Percentiles rank a stretch among this genome's conserved stretches.
Evolutionary conservation across 2,797 vertebrate species (phyloP).

Genomic region (Coluber constrictor): DNA sequence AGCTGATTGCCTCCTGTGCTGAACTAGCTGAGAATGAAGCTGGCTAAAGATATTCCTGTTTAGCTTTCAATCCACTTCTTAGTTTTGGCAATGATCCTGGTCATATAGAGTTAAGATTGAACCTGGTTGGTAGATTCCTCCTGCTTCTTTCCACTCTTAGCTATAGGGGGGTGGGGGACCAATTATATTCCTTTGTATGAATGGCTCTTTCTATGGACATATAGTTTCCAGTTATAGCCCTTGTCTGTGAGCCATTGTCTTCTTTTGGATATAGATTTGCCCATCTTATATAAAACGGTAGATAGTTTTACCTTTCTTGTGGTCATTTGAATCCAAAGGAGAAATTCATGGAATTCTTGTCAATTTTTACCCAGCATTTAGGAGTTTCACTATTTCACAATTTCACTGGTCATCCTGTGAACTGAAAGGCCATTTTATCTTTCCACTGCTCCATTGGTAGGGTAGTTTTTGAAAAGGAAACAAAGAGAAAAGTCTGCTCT

Average conservation of each 20-base stretch:
- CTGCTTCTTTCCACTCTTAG: not conserved
- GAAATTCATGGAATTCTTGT: not conserved
- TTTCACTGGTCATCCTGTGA: not conserved
- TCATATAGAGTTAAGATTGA: not conserved
- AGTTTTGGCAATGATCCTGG: not conserved
- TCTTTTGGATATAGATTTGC: not conserved
- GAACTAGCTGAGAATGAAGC: not conserved
- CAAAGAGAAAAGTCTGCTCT: not conserved
- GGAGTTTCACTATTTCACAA: not conserved
- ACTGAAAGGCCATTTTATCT: not conserved
- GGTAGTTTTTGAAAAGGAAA: not conserved
- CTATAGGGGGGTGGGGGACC: not conserved
- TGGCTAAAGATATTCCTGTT: not conserved
- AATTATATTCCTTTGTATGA: not conserved
- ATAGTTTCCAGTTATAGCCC: not conserved
- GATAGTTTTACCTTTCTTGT: not conserved
- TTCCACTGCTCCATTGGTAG: not conserved
- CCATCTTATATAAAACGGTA: not conserved
- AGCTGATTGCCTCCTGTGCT: not conserved
- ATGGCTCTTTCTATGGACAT: not conserved
- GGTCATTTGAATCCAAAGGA: not conserved
- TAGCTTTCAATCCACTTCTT: not conserved
- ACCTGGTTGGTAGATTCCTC: not conserved
- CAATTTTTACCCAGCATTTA: not conserved
- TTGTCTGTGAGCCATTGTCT: not conserved